These are phyloP conservation scores for Orchestes rusci DNA, from an alignment of 2,888 invertebrate genomes.

Conservation along the genomic window DNA sequence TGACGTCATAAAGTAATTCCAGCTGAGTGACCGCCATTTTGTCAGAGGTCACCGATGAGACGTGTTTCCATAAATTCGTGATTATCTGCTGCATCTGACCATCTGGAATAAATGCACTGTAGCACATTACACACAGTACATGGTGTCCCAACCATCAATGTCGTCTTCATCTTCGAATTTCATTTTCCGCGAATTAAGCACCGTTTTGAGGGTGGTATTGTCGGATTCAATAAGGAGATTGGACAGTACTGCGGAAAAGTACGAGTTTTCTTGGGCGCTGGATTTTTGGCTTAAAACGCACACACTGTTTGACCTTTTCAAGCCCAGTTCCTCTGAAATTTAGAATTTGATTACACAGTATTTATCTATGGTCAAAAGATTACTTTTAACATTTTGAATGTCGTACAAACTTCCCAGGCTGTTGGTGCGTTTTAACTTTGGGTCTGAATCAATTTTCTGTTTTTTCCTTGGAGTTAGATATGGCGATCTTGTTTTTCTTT, in stretches of 20 bases:
- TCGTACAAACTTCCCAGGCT: too few relatives aligned
- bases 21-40: slow-evolving; percentile 36
- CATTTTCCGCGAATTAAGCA: too few relatives aligned
- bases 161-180: too few relatives aligned
- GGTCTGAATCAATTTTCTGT: neutral
- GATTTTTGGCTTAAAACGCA: too few relatives aligned
- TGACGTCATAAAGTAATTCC: slow-evolving; percentile 39
- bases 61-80: slow-evolving; percentile 34
- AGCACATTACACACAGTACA: slow-evolving; percentile 13
- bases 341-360: too few relatives aligned
- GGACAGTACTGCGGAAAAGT: too few relatives aligned
- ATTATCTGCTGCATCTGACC: slow-evolving; percentile 32
- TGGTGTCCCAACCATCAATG: slow-evolving; percentile 2
- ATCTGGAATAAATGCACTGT: slow-evolving; percentile 25
- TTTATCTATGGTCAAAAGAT: too few relatives aligned
- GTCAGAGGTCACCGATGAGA: slow-evolving; percentile 33
- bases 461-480: too few relatives aligned
- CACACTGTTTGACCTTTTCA: too few relatives aligned
- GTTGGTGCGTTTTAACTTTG: neutral
- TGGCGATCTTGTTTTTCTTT: neutral
- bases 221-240: neutral
- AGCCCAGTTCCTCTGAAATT: too few relatives aligned
- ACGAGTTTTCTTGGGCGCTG: too few relatives aligned
- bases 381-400: too few relatives aligned
- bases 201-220: neutral